phyloP scores from a whole-genome alignment of 2,113 vertebrate genomes.

The Leptosomus discolor region DNA sequence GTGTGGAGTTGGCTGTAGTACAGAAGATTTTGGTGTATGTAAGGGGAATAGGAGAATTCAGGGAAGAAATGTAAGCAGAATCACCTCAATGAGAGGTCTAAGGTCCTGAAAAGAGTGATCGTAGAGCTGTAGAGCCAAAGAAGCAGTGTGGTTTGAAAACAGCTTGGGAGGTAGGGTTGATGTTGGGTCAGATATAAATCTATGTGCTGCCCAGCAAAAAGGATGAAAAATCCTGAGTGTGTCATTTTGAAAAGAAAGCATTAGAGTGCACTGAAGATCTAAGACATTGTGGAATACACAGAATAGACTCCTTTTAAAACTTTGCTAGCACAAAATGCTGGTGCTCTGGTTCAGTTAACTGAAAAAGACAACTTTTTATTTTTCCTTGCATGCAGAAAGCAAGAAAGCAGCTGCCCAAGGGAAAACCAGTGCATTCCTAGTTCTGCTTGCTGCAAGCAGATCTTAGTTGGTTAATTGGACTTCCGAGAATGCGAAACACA shows the following conservation, averaged over 20 bases:
- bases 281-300: neutral
- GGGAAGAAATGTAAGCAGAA: neutral
- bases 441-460: neutral
- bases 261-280: neutral
- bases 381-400: neutral
- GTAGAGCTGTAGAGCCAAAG: neutral
- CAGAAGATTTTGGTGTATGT: neutral
- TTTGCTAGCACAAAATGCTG: neutral
- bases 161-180: no score
- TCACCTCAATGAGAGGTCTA: neutral
- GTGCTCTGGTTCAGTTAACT: neutral
- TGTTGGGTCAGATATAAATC: neutral
- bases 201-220: neutral
- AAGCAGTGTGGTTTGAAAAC: neutral
- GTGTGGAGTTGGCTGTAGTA: neutral
- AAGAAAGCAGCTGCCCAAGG: neutral
- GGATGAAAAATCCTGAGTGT: neutral
- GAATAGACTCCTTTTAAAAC: neutral
- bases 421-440: neutral
- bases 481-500: neutral
- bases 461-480: constrained; percentile 27
- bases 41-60: neutral
- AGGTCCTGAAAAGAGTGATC: neutral
- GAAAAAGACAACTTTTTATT: neutral
- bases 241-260: neutral